phyloP scores from a whole-genome alignment of 2,888 invertebrate species.

The Chrysina gloriosa region DNA sequence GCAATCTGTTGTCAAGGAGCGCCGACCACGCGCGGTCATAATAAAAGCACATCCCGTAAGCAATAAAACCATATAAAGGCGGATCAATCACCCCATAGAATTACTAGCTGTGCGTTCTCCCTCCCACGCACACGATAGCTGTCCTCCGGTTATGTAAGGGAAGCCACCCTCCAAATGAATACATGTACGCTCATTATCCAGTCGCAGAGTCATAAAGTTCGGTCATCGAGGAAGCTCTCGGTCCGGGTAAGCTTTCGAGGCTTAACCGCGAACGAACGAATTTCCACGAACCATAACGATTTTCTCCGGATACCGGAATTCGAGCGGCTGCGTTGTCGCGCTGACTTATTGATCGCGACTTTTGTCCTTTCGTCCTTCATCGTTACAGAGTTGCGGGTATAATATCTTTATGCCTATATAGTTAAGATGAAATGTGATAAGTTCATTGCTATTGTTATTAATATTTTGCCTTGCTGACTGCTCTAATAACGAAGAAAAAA shows the following conservation, averaged over 20 bases:
- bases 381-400: neutral
- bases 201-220: conserved; percentile 58
- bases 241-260: neutral
- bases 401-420: neutral
- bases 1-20: conserved; percentile 59
- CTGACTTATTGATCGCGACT: conserved; percentile 55
- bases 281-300: conserved; percentile 30
- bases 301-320: conserved; percentile 28
- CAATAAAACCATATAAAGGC: conserved; percentile 64
- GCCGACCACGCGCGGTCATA: conserved; percentile 52
- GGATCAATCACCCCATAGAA: conserved; percentile 58
- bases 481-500: too few relatives aligned
- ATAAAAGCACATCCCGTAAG: conserved; percentile 62
- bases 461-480: too few relatives aligned
- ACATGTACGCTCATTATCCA: conserved; percentile 62
- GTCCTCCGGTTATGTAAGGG: conserved; percentile 57
- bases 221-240: conserved; percentile 25
- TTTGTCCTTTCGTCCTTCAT: conserved; percentile 8
- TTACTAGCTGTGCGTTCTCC: conserved; percentile 47
- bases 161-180: conserved; percentile 62
- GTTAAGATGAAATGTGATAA: neutral
- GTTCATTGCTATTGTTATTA: too few relatives aligned
- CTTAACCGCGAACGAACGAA: conserved; percentile 26
- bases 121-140: conserved; percentile 13
- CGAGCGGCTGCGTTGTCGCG: conserved; percentile 1